phyloP scores from a whole-genome alignment of 2,797 vertebrate genomes.

The Borostomias antarcticus region DNA sequence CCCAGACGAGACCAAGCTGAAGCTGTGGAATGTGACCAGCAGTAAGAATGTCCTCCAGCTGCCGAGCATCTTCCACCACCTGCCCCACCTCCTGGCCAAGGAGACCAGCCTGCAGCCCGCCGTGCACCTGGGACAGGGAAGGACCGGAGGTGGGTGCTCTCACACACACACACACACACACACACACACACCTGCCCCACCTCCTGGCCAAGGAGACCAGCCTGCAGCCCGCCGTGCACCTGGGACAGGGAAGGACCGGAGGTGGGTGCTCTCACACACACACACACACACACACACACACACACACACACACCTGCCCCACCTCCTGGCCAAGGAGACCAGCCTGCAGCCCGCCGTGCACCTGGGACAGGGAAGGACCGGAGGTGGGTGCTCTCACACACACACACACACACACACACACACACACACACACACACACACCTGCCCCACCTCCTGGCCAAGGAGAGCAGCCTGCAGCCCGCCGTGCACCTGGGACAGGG shows the following conservation, averaged over 20 bases:
- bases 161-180: neutral
- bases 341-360: neutral
- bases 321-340: neutral
- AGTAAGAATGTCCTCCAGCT: slow-evolving; percentile 94
- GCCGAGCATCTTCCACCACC: slow-evolving; percentile 97
- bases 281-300: slow-evolving; percentile 14
- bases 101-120: slow-evolving; percentile 95
- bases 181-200: slow-evolving; percentile 22
- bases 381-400: neutral
- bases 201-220: slow-evolving; percentile 1
- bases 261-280: neutral
- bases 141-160: slow-evolving; percentile 93
- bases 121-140: slow-evolving; percentile 91
- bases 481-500: neutral
- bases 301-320: slow-evolving; percentile 1
- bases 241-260: too few species aligned
- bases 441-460: neutral
- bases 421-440: neutral
- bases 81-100: slow-evolving; percentile 94
- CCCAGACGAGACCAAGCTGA: slow-evolving; percentile 93
- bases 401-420: neutral
- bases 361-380: too few species aligned
- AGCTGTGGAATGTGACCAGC: slow-evolving; percentile 93
- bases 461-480: neutral
- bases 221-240: neutral